Percentiles rank a stretch among this genome's conserved stretches.
Evolutionary conservation across 2,888 invertebrate species (phyloP).

Genomic region (Apomyelois bistriatella): DNA sequence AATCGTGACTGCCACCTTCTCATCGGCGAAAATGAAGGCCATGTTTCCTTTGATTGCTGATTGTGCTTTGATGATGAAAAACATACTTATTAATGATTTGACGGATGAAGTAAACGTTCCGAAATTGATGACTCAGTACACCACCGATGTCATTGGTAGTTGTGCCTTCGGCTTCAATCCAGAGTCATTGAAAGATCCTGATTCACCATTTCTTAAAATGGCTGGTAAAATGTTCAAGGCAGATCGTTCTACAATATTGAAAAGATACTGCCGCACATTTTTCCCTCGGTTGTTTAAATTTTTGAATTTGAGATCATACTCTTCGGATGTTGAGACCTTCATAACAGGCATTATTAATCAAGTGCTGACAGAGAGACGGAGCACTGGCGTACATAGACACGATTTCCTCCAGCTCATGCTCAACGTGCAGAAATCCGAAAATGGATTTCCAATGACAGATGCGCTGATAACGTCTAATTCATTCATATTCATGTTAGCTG

Average conservation of each 20-base stretch:
- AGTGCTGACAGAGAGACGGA: conserved; percentile 59
- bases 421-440: conserved; percentile 61
- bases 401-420: conserved; percentile 74
- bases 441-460: conserved; percentile 62
- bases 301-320: conserved; percentile 64
- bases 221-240: conserved; percentile 69
- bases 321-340: conserved; percentile 61
- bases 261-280: conserved; percentile 66
- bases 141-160: conserved; percentile 71
- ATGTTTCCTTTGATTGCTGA: conserved; percentile 70
- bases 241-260: conserved; percentile 54
- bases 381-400: conserved; percentile 48
- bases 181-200: conserved; percentile 54
- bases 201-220: conserved; percentile 69
- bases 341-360: conserved; percentile 63
- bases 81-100: conserved; percentile 40
- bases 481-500: conserved; percentile 75
- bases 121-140: conserved; percentile 59
- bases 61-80: conserved; percentile 56
- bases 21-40: conserved; percentile 73
- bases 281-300: conserved; percentile 65
- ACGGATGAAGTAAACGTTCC: conserved; percentile 56
- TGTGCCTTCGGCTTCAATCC: conserved; percentile 72
- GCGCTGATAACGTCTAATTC: conserved; percentile 72
- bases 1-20: conserved; percentile 70